Evolutionary conservation across 2,797 vertebrate species (phyloP).

Genomic region (Rachycentron canadum): DNA sequence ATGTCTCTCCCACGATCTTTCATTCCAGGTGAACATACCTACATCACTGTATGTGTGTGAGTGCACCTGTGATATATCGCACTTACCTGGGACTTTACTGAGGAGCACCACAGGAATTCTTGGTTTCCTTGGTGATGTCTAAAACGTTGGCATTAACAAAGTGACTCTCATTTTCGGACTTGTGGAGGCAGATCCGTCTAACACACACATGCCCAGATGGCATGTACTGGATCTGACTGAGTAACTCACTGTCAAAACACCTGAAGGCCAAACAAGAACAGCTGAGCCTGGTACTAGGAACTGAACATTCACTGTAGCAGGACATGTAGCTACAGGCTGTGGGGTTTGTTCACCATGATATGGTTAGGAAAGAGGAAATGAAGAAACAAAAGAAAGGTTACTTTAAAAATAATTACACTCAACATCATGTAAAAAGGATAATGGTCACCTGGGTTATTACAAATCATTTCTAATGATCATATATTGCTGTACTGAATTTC

Average conservation of each 20-base stretch:
- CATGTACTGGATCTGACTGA: slow-evolving; percentile 33
- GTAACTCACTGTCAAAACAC: slow-evolving; percentile 40
- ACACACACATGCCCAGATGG: slow-evolving; percentile 25
- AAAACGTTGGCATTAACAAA: slow-evolving; percentile 37
- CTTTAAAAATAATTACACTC: not conserved
- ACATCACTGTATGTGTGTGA: slow-evolving; percentile 21
- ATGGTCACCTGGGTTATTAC: not conserved
- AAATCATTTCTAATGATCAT: not conserved
- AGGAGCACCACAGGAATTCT: slow-evolving; percentile 62
- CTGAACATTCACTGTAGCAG: slow-evolving; percentile 11
- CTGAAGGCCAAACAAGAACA: slow-evolving; percentile 43
- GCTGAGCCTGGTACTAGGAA: slow-evolving; percentile 32
- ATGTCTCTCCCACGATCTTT: slow-evolving; percentile 19
- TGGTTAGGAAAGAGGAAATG: not conserved
- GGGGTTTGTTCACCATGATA: not conserved
- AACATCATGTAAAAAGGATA: not conserved
- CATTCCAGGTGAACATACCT: slow-evolving; percentile 44
- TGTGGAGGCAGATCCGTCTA: slow-evolving; percentile 59
- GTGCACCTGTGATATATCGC: slow-evolving; percentile 74
- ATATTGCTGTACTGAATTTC: not conserved
- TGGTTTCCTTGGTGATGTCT: slow-evolving; percentile 60
- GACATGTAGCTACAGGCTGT: slow-evolving; percentile 47
- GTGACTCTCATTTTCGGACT: slow-evolving; percentile 49
- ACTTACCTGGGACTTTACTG: slow-evolving; percentile 64
- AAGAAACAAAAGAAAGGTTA: not conserved